Evolutionary conservation across 64 coral and sea anemone genomes (phyloP), one percentile per base, ranked within the genome.

Genomic region (Pachyseris speciosa): DNA sequence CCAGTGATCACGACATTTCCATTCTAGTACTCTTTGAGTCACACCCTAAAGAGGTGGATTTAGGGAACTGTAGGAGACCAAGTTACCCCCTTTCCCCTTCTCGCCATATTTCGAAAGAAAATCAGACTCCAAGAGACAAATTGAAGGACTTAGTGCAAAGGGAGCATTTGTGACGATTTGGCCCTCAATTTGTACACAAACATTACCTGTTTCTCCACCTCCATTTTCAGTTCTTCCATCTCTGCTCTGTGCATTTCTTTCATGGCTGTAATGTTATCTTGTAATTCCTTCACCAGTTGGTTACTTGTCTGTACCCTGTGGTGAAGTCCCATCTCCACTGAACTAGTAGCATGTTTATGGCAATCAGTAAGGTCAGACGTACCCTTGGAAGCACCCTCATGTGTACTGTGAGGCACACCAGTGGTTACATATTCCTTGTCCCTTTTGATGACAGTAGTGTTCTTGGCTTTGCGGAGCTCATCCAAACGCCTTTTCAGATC

Each of bases 401-500:
- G 43, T 0, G 19, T 29, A 38, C 19, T 15, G 27, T 83, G 51
- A 45, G 77, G 76, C 20, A 1, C 55, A 71, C 68, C 76, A 15
- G 65, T 50, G 0, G 64, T 83, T 28, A 84, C 61, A 38, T 91
- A 91, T 69, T 71, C 75, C 33, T 91, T 91, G 63, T 91, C 65
- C 79, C 83, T 91, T 22, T 71, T 91, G 15, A 83, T 47, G 63
- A 83, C 83, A 25, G 88, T 91, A 17, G 78, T 78, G 17, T 50
- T 83, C 31, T 91, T 91, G 6, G 88, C 88, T 83, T 83, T 91
- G 44, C 77, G 76, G 5, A 91, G 63, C 55, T 91, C 75, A 26
- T 83, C 88, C 45, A 91, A 64, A 22, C 88, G 61, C 32, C 39
- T 91, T 36, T 91, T 91, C 7, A 91, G 65, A n/a, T 91, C 89